These are phyloP conservation scores for Ecliptopera silaceata DNA, from an alignment of 2,888 invertebrate species.

Conservation along the genomic window DNA sequence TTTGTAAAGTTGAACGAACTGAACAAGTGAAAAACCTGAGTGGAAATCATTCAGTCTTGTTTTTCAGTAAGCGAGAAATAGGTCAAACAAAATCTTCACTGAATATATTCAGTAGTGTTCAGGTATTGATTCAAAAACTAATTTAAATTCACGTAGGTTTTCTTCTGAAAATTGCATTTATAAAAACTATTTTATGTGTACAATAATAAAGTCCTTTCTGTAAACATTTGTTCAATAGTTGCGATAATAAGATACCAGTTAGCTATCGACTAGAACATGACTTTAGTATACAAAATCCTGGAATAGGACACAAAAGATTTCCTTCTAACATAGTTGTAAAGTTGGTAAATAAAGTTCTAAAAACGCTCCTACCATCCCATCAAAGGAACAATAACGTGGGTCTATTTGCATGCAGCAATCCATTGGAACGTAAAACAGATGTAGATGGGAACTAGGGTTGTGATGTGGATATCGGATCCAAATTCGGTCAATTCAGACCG, in stretches of 20 bases:
- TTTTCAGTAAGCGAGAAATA: neutral
- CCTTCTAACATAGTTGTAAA: conserved; percentile 27
- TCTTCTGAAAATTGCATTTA: too few relatives aligned
- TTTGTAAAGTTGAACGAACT: conserved; percentile 5
- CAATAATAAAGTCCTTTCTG: neutral
- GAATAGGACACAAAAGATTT: conserved; percentile 27
- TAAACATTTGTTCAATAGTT: neutral
- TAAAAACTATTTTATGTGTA: neutral
- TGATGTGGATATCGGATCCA: neutral
- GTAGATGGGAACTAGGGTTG: conserved; percentile 51
- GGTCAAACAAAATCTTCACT: neutral
- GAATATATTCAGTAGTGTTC: neutral
- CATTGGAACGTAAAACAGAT: conserved; percentile 71
- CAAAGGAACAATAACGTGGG: conserved; percentile 65
- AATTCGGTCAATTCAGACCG: too few relatives aligned
- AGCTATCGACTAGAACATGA: neutral
- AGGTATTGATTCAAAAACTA: too few relatives aligned
- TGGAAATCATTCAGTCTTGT: neutral
- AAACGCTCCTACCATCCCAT: conserved; percentile 47
- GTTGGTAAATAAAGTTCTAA: conserved; percentile 51
- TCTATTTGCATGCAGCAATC: conserved; percentile 71
- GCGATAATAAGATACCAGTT: neutral
- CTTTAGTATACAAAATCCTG: conserved; percentile 11
- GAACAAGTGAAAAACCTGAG: neutral
- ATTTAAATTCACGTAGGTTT: too few relatives aligned